A percentile compares a stretch with the other conserved stretches of the same genome.
Conservation (phyloP, 1,140 invertebrate species). For the Idris sp. region DNA sequence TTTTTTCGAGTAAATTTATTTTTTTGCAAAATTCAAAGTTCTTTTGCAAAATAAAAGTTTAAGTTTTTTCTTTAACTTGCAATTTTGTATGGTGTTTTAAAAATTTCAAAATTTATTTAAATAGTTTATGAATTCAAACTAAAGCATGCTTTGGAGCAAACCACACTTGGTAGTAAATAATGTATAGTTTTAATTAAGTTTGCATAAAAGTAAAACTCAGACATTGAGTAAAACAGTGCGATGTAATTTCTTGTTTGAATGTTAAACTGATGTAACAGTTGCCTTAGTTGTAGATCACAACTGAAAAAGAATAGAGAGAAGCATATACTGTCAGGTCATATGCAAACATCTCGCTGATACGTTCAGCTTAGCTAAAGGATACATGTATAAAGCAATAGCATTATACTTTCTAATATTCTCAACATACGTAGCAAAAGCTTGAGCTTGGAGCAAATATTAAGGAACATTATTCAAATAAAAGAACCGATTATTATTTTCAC, state of each 20-base stretch:
- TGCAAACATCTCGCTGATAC: conserved; percentile 41
- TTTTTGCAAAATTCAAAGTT: too few species aligned
- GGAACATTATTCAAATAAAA: conserved; percentile 48
- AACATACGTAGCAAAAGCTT: conserved; percentile 32
- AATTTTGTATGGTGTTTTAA: too few species aligned
- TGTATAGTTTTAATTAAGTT: conserved; percentile 31
- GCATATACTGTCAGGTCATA: conserved; percentile 49
- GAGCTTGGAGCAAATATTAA: conserved; percentile 60
- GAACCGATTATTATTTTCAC: conserved; percentile 36
- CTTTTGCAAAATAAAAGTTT: too few species aligned
- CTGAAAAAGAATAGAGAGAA: conserved; percentile 34
- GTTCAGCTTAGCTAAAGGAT: conserved; percentile 23
- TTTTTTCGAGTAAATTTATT: too few species aligned
- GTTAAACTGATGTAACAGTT: conserved; percentile 49
- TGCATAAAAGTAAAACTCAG: conserved; percentile 12
- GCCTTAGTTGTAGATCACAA: conserved; percentile 43
- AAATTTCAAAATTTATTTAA: not conserved
- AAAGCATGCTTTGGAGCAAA: not conserved
- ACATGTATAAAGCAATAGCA: conserved; percentile 70
- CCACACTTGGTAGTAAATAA: conserved; percentile 13
- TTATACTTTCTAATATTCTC: conserved; percentile 70
- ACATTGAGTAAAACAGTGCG: conserved; percentile 4
- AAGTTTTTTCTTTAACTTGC: too few species aligned
- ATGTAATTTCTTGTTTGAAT: conserved; percentile 40
- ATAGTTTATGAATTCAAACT: conserved; percentile 11